A percentile compares a stretch with the other conserved stretches of the same genome.
These are phyloP conservation scores for Platycheirus rosarum DNA, from an alignment of 2,888 invertebrate species.

Conservation along the genomic window DNA sequence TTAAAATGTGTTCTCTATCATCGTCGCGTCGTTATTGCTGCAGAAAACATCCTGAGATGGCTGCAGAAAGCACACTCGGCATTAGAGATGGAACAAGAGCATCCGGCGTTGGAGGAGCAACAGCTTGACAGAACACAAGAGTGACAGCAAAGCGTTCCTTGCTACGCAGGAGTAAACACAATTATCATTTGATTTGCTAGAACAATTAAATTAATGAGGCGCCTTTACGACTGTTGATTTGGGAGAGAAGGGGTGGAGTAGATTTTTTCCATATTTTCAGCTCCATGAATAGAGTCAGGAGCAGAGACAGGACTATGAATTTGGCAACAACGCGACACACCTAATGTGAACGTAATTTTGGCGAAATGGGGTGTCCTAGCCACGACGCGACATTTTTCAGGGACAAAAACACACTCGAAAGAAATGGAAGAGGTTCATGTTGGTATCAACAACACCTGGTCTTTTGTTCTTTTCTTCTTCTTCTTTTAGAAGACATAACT, in stretches of 20 bases:
- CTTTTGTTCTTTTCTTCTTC: too few species aligned
- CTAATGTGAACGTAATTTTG: constrained; percentile 45
- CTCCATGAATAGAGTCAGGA: neutral
- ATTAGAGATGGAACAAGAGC: too few species aligned
- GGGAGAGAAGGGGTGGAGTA: neutral
- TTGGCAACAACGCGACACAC: constrained; percentile 6
- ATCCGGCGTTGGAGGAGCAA: constrained; percentile 40
- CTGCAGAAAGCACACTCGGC: constrained; percentile 42
- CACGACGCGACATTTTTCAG: constrained; percentile 24
- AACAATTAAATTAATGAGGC: constrained; percentile 74
- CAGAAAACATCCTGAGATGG: constrained; percentile 46
- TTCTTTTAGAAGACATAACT: too few species aligned
- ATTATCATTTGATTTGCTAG: constrained; percentile 72
- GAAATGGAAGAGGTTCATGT: constrained; percentile 11
- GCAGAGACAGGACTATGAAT: neutral
- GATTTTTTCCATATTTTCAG: constrained; percentile 15
- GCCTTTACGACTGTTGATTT: constrained; percentile 65
- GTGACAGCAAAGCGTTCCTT: constrained; percentile 55
- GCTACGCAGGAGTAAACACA: constrained; percentile 72
- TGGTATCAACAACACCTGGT: constrained; percentile 21
- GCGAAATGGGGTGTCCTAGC: constrained; percentile 17
- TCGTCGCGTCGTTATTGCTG: constrained; percentile 34
- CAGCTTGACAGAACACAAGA: constrained; percentile 63
- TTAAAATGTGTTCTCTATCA: constrained; percentile 70
- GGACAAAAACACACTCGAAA: constrained; percentile 8